Evolutionary conservation across 2,888 invertebrate genomes (phyloP), one percentile per base, ranked within the genome.

Genomic region (Labia minor): DNA sequence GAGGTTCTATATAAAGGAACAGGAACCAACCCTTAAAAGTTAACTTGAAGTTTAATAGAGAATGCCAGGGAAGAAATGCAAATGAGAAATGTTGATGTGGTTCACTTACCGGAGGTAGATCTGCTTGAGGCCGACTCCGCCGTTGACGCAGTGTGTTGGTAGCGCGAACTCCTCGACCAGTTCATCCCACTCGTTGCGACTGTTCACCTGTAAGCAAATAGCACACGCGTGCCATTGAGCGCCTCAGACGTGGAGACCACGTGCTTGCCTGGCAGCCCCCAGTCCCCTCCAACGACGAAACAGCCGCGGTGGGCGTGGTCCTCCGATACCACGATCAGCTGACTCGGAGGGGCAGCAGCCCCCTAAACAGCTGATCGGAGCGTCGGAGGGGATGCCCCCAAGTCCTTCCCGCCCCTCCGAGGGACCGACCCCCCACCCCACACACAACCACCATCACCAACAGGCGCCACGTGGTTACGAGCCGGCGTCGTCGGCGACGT

Each of bases 141-240:
- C 92, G 81, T 96, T 96, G 67, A 94, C 87, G 78, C 96, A 95
- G 68, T 88, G 88, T 73, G 85, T 84, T 19, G 93, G 91, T 68
- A 96, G 78, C 69, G 86, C 83, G 73, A 92, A 82, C 70, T 89
- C 84, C 69, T 88, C 83, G 74, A 90, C 81, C 71, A 95, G 84
- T 70, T 88, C 85, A 71, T 90, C 87, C 96, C 95, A 96, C 71
- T 88, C 87, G 75, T 92, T 92, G 74, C 89, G 87, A 73, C 88
- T 86, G 78, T 93, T 95, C 63, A 93, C 90, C 92, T 93, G 79
- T 19, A 66, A 19, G 21, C 61, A 67, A 65, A 68, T n/a, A 69
- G 20, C 64, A 64, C 20, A 64, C 64, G 21, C 64, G 33, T 33
- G 64, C 63, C 63, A 63, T 63, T 21, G 21, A 20, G 63, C 21